Evolutionary conservation across 2,888 invertebrate species (phyloP).

Genomic region (Lochmaea capreae): DNA sequence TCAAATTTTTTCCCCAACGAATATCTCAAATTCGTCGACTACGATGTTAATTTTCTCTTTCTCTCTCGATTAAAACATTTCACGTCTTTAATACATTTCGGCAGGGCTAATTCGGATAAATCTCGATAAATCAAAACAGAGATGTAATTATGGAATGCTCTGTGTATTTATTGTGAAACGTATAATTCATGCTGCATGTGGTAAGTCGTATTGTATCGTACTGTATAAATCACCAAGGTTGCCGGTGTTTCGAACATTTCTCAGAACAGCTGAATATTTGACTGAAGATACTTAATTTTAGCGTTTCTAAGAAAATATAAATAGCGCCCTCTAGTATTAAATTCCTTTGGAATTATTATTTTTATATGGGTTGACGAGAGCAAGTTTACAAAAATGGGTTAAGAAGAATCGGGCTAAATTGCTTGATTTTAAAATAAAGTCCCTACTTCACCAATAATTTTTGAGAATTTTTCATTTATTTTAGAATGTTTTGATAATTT

Average conservation of each 20-base stretch:
- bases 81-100: constrained; percentile 45
- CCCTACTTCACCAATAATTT: too few species aligned
- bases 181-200: constrained; percentile 56
- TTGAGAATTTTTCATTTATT: too few species aligned
- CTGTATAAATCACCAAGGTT: constrained; percentile 36
- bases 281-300: too few species aligned
- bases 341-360: too few species aligned
- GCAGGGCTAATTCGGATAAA: constrained; percentile 52
- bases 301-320: too few species aligned
- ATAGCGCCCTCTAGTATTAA: too few species aligned
- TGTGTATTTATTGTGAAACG: constrained; percentile 56
- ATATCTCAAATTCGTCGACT: neutral
- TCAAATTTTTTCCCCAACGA: neutral
- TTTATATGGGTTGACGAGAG: too few species aligned
- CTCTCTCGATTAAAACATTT: constrained; percentile 47
- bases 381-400: too few species aligned
- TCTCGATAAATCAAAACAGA: constrained; percentile 54
- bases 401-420: too few species aligned
- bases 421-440: too few species aligned
- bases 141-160: constrained; percentile 53
- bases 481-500: too few species aligned
- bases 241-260: constrained; percentile 16
- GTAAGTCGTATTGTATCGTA: constrained; percentile 45
- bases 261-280: too few species aligned
- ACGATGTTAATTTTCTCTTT: neutral